Evolutionary conservation across 2,888 invertebrate genomes (phyloP).

Genomic region (Ferrisia virgata): DNA sequence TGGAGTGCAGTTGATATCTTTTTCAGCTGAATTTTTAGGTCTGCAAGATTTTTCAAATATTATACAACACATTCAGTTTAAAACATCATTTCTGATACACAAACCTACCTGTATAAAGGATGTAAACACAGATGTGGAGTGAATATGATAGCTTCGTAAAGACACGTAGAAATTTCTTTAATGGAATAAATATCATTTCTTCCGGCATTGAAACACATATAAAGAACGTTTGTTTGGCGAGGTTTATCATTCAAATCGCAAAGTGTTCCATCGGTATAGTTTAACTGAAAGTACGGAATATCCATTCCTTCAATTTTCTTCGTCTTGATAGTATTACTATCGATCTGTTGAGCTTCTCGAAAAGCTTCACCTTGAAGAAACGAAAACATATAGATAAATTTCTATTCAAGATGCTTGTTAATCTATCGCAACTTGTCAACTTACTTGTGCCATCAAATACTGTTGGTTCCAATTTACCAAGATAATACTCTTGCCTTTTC

Average conservation of each 20-base stretch:
- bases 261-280: slow-evolving; percentile 82
- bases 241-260: slow-evolving; percentile 89
- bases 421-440: slow-evolving; percentile 43
- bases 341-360: background rate
- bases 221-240: slow-evolving; percentile 74
- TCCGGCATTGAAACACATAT: slow-evolving; percentile 84
- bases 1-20: slow-evolving; percentile 71
- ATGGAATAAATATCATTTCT: slow-evolving; percentile 89
- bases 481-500: slow-evolving; percentile 77
- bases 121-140: slow-evolving; percentile 84
- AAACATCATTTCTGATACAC: background rate
- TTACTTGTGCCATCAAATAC: slow-evolving; percentile 59
- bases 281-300: slow-evolving; percentile 82
- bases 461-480: slow-evolving; percentile 73
- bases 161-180: slow-evolving; percentile 90
- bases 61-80: background rate
- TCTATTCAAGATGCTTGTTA: background rate
- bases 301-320: slow-evolving; percentile 80
- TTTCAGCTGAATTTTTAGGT: slow-evolving; percentile 73
- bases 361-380: background rate
- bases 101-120: slow-evolving; percentile 70
- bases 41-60: slow-evolving; percentile 48
- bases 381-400: background rate
- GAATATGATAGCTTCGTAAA: slow-evolving; percentile 87
- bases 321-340: slow-evolving; percentile 31